These are phyloP conservation scores for Polypedilum pembai DNA, from an alignment of 1,140 invertebrate species.

Conservation along the genomic window DNA sequence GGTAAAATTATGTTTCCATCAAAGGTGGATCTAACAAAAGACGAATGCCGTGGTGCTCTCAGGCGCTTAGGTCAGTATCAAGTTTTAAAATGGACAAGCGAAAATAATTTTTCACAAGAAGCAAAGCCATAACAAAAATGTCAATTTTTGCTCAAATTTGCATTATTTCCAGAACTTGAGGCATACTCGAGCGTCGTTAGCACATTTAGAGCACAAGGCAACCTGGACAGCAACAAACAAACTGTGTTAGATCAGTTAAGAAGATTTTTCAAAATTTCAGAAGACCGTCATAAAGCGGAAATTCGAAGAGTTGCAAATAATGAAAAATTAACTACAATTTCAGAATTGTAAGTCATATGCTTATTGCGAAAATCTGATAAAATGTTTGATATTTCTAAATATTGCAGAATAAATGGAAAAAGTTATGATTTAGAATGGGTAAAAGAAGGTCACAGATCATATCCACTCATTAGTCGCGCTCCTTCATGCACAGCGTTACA, in stretches of 20 bases:
- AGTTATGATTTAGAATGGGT: slow-evolving; percentile 77
- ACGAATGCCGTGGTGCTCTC: slow-evolving; percentile 79
- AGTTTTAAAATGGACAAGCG: slow-evolving; percentile 32
- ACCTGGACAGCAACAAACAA: slow-evolving; percentile 73
- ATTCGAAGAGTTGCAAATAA: slow-evolving; percentile 83
- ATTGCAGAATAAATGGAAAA: slow-evolving; percentile 65
- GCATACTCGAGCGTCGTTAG: slow-evolving; percentile 82
- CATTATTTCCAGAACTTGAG: slow-evolving; percentile 67
- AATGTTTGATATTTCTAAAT: slow-evolving; percentile 33
- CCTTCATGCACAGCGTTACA: slow-evolving; percentile 77
- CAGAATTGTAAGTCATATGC: slow-evolving; percentile 63
- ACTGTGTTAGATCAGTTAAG: slow-evolving; percentile 75
- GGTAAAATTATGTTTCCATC: slow-evolving; percentile 57
- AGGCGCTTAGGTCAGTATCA: slow-evolving; percentile 65
- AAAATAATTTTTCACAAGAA: not conserved
- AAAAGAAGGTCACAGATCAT: slow-evolving; percentile 70
- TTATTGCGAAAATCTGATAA: slow-evolving; percentile 39
- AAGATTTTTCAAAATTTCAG: slow-evolving; percentile 73
- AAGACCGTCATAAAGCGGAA: slow-evolving; percentile 84
- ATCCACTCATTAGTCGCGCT: slow-evolving; percentile 72
- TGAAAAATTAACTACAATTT: slow-evolving; percentile 78
- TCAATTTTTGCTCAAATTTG: slow-evolving; percentile 33
- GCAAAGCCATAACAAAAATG: slow-evolving; percentile 10
- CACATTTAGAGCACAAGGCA: slow-evolving; percentile 84
- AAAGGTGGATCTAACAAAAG: slow-evolving; percentile 65